These are phyloP conservation scores for Anoplius nigerrimus DNA, from an alignment of 2,888 invertebrate genomes.

Conservation along the genomic window DNA sequence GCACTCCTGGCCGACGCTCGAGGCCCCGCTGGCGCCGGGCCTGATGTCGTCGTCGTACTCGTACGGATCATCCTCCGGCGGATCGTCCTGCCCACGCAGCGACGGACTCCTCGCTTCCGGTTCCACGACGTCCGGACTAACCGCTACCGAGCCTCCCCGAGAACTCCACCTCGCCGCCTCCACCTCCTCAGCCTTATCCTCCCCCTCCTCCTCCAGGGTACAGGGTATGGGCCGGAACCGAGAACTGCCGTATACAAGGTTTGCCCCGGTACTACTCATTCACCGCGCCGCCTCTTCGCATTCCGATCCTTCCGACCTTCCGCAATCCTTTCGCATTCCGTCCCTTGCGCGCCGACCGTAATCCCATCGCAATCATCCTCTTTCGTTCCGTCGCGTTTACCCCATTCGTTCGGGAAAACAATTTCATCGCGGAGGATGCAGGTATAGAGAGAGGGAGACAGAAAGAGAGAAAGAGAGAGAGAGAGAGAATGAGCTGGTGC, in stretches of 20 bases:
- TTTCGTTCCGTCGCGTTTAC: too few species aligned
- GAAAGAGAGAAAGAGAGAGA: too few species aligned
- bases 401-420: too few species aligned
- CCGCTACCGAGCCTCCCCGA: constrained; percentile 15
- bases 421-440: too few species aligned
- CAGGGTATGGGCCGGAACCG: constrained; percentile 37
- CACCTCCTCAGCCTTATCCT: constrained; percentile 50
- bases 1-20: not conserved
- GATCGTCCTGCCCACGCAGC: constrained; percentile 54
- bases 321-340: too few species aligned
- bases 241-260: constrained; percentile 21
- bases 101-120: constrained; percentile 41
- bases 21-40: constrained; percentile 33
- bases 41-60: constrained; percentile 76
- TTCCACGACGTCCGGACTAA: constrained; percentile 43
- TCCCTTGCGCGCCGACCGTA: too few species aligned
- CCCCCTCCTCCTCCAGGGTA: constrained; percentile 56
- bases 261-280: too few species aligned
- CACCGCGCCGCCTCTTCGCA: too few species aligned
- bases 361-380: too few species aligned
- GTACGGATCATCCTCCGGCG: constrained; percentile 73
- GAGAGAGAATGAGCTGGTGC: too few species aligned
- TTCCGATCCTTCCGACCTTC: too few species aligned
- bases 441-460: too few species aligned
- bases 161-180: constrained; percentile 18